Evolutionary conservation across 2,888 invertebrate species (phyloP), one percentile per base, ranked within the genome.

Genomic region (Pachliopta kotzebuea): DNA sequence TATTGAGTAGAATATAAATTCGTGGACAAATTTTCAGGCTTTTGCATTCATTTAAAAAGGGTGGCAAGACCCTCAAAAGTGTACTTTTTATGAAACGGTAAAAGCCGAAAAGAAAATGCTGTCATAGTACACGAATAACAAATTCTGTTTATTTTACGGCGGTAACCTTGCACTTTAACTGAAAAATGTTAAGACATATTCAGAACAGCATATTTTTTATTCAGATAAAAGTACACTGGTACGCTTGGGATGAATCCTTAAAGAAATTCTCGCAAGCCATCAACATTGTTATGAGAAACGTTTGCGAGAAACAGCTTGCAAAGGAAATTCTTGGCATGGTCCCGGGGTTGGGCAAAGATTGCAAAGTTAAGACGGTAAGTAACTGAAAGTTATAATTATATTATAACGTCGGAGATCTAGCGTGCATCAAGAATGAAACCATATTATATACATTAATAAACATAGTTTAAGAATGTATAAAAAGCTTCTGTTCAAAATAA

Each of bases 251-350:
- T 61, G 61, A 65, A 49, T 23, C 57, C 31, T 65, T 61, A 58
- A 61, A 65, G 52, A 57, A 18, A 49, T 61, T 58, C 21, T 61
- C 65, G 18, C 65, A 49, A 49, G 61, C 57, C 49, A 45, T 65
- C 31, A 65, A 65, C 61, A 1, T 65, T 24, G 65, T 45, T 53
- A 61, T 65, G 61, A 61, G 65, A 58, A 65, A 65, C 14, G 20
- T 61, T 65, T 65, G 65, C 61, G 61, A 65, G 52, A 65, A 65
- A 54, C 57, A 49, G 45, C 45, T 61, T 61, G 56, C 61, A 49
- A 65, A 61, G 53, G 65, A 65, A 49, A 18, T 65, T 60, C 56
- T 60, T 56, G 26, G 26, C 45, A 56, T 64, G 60, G 7, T 65
- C 31, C n/a, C 60, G 57, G 50, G 56, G 17, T 65, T 65, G 53